A percentile compares a stretch with the other conserved stretches of the same genome.
phyloP scores from a whole-genome alignment of 2,113 vertebrate genomes.

The Pomatostomus ruficeps region DNA sequence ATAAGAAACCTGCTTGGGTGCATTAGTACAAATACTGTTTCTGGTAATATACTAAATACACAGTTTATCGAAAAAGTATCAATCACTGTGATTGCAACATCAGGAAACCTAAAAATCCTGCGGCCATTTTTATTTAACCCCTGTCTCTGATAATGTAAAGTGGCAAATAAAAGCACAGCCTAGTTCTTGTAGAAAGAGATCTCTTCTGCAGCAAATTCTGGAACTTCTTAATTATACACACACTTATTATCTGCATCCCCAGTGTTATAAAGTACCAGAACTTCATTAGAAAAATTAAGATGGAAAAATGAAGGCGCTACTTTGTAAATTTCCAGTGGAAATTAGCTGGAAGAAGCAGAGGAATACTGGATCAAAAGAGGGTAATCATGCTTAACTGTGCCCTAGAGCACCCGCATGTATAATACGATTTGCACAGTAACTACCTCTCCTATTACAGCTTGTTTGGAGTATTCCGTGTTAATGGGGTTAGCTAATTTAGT shows the following conservation, averaged over 20 bases:
- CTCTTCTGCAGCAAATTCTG: conserved; percentile 60
- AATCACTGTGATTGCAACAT: not conserved
- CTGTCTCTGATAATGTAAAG: not conserved
- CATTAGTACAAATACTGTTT: not conserved
- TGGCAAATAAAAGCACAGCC: not conserved
- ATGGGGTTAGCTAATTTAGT: conserved; percentile 85
- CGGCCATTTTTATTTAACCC: not conserved
- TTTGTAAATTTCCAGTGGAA: conserved; percentile 83
- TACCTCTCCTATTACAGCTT: conserved; percentile 76
- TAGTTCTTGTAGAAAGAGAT: conserved; percentile 26
- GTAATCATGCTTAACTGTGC: conserved; percentile 80
- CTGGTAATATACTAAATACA: not conserved
- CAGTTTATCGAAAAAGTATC: not conserved
- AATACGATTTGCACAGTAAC: conserved; percentile 81
- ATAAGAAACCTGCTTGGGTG: not conserved
- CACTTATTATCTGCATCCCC: conserved; percentile 76
- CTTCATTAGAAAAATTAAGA: conserved; percentile 83
- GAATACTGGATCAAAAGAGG: conserved; percentile 82
- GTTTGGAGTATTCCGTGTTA: conserved; percentile 81
- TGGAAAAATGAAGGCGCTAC: conserved; percentile 75
- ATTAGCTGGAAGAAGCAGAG: conserved; percentile 77
- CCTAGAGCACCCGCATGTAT: conserved; percentile 74
- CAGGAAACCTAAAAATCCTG: not conserved
- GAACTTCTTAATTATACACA: conserved; percentile 76
- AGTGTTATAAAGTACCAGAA: conserved; percentile 75